Conservation (phyloP, 2,888 invertebrate genomes). For the Hipparchia sbordonii region DNA sequence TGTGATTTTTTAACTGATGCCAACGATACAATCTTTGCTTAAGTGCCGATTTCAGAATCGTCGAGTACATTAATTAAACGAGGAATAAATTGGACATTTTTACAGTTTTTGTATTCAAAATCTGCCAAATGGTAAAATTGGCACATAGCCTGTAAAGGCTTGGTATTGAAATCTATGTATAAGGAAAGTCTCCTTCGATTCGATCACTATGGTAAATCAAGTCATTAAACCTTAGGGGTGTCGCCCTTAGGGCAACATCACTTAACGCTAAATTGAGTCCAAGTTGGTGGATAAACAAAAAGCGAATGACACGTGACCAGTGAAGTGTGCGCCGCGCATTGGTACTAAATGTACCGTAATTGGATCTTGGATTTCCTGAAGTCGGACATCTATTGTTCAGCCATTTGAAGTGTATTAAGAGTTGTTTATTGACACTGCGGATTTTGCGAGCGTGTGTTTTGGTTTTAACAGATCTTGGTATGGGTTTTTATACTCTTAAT, state of each 20-base stretch:
- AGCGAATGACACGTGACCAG: conserved; percentile 64
- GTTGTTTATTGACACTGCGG: conserved; percentile 23
- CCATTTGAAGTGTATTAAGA: conserved; percentile 40
- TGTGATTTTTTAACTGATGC: too few species aligned
- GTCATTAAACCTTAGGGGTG: conserved; percentile 56
- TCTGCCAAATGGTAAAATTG: too few species aligned
- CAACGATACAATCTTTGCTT: too few species aligned
- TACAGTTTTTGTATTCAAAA: too few species aligned
- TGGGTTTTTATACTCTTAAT: not conserved
- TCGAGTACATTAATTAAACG: too few species aligned
- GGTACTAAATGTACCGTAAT: conserved; percentile 75
- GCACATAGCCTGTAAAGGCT: not conserved
- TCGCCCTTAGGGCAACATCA: conserved; percentile 61
- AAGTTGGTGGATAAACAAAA: conserved; percentile 74
- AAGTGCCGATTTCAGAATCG: too few species aligned
- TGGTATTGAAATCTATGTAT: not conserved
- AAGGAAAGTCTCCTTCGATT: conserved; percentile 2
- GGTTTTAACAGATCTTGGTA: not conserved
- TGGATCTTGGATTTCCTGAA: conserved; percentile 69
- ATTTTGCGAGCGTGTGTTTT: conserved; percentile 11
- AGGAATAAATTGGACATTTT: too few species aligned
- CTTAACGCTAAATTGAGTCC: conserved; percentile 75
- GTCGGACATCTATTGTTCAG: conserved; percentile 37
- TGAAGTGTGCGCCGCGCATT: conserved; percentile 55
- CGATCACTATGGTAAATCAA: conserved; percentile 32